Evolutionary conservation across 2,888 invertebrate genomes (phyloP).

Genomic region (Oligia latruncula): DNA sequence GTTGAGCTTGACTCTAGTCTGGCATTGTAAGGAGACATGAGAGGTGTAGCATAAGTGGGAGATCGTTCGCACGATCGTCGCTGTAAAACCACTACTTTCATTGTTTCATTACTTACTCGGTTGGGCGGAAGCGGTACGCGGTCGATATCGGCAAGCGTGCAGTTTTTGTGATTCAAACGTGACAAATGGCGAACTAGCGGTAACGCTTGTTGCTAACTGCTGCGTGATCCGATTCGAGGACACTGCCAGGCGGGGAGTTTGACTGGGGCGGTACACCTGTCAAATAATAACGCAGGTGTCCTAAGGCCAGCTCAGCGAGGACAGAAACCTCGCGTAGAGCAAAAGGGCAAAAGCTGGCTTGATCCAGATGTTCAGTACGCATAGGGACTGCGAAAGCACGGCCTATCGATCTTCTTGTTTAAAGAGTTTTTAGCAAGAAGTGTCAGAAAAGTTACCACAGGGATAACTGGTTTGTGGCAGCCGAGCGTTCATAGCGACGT

Average conservation of each 20-base stretch:
- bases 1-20: conserved; percentile 92
- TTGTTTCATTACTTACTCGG: conserved; percentile 54
- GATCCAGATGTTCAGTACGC: conserved; percentile 92
- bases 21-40: conserved; percentile 91
- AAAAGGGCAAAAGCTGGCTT: conserved; percentile 93
- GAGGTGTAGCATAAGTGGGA: conserved; percentile 89
- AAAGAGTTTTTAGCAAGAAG: conserved; percentile 91
- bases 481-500: conserved; percentile 92
- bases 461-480: conserved; percentile 92
- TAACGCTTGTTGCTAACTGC: conserved; percentile 70
- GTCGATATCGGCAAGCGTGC: conserved; percentile 70
- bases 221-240: conserved; percentile 90
- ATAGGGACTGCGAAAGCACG: conserved; percentile 92
- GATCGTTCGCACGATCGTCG: conserved; percentile 43
- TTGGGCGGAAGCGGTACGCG: conserved; percentile 69
- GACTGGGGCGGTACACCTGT: too few relatives aligned
- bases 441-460: conserved; percentile 94
- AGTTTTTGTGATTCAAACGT: conserved; percentile 86
- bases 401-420: conserved; percentile 92
- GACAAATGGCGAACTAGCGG: conserved; percentile 76
- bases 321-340: conserved; percentile 93
- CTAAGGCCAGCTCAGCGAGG: conserved; percentile 91
- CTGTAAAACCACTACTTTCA: conserved; percentile 58
- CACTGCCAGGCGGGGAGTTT: conserved; percentile 92
- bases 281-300: conserved; percentile 92